A percentile compares a stretch with the other conserved stretches of the same genome.
Evolutionary conservation across 2,797 vertebrate genomes (phyloP).

Genomic region (Acridotheres tristis): DNA sequence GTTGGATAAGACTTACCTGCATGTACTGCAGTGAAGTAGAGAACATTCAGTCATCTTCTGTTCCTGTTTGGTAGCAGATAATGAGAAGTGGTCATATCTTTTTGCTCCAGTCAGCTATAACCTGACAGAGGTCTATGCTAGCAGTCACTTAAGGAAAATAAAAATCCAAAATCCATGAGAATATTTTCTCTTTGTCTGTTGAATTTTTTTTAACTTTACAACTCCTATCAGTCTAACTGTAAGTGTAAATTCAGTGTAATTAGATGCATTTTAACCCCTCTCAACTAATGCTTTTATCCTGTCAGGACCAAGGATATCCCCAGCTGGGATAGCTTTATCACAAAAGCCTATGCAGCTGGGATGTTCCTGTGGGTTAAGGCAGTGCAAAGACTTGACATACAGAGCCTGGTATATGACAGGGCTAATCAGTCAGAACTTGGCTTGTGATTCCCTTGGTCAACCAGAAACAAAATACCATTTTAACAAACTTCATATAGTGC

Average conservation of each 20-base stretch:
- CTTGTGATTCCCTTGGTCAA: not conserved
- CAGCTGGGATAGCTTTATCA: not conserved
- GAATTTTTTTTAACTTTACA: not conserved
- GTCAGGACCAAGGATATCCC: not conserved
- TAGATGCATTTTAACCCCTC: not conserved
- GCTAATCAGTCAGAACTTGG: not conserved
- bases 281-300: not conserved
- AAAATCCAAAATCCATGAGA: fast-evolving
- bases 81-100: not conserved
- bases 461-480: not conserved
- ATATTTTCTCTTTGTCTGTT: not conserved
- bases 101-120: not conserved
- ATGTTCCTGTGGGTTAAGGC: not conserved
- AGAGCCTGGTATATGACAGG: not conserved
- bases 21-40: not conserved
- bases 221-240: not conserved
- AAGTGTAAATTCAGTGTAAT: not conserved
- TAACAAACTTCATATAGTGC: not conserved
- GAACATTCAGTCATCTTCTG: not conserved
- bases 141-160: not conserved
- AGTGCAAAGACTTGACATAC: not conserved
- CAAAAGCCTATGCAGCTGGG: not conserved
- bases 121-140: not conserved
- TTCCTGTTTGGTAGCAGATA: not conserved
- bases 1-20: not conserved